Percentiles rank a stretch among this genome's conserved stretches.
phyloP scores from a whole-genome alignment of 2,888 invertebrate species.

The Stenotaenia linearis region DNA sequence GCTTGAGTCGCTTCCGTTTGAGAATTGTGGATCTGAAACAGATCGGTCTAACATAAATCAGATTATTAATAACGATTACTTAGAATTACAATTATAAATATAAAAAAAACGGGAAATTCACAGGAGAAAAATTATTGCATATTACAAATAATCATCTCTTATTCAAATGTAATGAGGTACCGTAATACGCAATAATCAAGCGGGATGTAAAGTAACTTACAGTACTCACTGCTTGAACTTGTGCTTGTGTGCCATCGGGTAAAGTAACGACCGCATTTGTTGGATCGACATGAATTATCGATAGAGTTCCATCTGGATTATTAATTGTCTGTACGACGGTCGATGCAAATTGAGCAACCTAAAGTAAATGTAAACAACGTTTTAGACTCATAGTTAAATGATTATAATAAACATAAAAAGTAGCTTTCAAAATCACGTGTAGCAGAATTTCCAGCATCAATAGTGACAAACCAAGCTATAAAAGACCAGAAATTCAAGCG shows the following conservation, averaged over 20 bases:
- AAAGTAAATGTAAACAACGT: neutral
- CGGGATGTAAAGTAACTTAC: neutral
- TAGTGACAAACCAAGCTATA: too few relatives aligned
- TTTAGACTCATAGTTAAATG: too few relatives aligned
- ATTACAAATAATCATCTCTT: too few relatives aligned
- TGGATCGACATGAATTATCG: conserved; percentile 91
- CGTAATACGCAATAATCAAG: too few relatives aligned
- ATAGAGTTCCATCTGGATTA: conserved; percentile 93
- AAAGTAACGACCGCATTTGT: conserved; percentile 89
- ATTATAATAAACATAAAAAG: too few relatives aligned
- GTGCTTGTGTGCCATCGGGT: conserved; percentile 92
- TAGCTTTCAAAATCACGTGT: too few relatives aligned
- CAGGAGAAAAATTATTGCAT: neutral
- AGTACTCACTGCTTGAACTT: conserved; percentile 54
- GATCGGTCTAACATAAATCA: conserved; percentile 14
- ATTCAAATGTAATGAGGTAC: too few relatives aligned
- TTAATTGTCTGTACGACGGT: conserved; percentile 91
- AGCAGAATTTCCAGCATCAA: too few relatives aligned
- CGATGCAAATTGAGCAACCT: conserved; percentile 64
- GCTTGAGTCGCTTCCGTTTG: conserved; percentile 44
- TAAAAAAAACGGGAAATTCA: neutral
- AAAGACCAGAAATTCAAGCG: too few relatives aligned
- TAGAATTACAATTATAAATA: neutral
- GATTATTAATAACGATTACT: neutral
- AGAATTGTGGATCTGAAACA: conserved; percentile 31